Evolutionary conservation across 1,140 invertebrate species (phyloP).

Genomic region (Drosophila tristis): DNA sequence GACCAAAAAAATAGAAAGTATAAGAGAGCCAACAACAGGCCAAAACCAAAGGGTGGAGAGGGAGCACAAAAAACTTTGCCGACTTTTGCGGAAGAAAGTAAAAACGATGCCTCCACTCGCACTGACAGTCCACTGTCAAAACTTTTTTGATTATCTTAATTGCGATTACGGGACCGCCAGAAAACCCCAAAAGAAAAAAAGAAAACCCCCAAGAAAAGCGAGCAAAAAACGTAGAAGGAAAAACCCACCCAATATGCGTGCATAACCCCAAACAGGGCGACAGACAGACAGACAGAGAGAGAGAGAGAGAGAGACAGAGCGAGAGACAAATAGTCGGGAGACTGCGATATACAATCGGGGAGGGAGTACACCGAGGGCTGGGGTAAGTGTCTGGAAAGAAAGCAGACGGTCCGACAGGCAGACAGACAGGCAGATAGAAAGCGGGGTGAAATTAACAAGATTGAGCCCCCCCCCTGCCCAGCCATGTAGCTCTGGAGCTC

Average conservation of each 20-base stretch:
- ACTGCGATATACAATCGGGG: conserved; percentile 57
- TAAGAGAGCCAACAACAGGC: conserved; percentile 14
- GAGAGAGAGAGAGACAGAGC: conserved; percentile 35
- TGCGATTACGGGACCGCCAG: conserved; percentile 65
- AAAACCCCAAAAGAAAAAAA: conserved; percentile 4
- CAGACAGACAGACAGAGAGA: conserved; percentile 21
- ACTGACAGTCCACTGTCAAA: conserved; percentile 77
- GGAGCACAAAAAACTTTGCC: conserved; percentile 26
- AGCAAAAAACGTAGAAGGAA: background rate
- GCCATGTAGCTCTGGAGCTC: conserved; percentile 10
- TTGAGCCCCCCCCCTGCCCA: conserved; percentile 63
- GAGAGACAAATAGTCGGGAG: conserved; percentile 43
- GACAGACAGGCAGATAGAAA: background rate
- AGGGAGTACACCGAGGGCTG: conserved; percentile 11
- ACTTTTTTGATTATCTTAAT: conserved; percentile 83
- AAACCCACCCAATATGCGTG: conserved; percentile 41
- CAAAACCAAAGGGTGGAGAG: conserved; percentile 2
- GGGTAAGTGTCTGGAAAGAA: conserved; percentile 47
- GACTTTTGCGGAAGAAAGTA: conserved; percentile 58
- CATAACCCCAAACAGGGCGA: conserved; percentile 54
- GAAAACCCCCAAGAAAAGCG: background rate
- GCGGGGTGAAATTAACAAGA: conserved; percentile 75
- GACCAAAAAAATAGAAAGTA: background rate
- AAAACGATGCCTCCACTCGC: conserved; percentile 47
- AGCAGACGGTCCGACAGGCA: conserved; percentile 29